Percentiles rank a stretch among this genome's conserved stretches.
These are phyloP conservation scores for Hydrochoerus hydrochaeris DNA, from an alignment of 2,113 vertebrate species.

Conservation along the genomic window DNA sequence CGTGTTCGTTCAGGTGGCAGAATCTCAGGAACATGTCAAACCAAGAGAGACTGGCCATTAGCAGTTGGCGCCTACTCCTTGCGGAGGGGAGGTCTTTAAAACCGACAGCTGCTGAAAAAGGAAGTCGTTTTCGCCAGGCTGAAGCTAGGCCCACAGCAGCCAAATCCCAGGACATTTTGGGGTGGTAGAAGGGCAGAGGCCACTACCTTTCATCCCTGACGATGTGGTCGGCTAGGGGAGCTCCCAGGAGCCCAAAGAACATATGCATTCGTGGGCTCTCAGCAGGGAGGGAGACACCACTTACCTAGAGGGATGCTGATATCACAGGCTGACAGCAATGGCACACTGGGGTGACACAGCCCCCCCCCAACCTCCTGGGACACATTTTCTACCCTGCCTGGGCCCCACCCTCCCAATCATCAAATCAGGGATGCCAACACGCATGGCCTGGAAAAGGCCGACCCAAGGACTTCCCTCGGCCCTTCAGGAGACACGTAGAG, in stretches of 20 bases:
- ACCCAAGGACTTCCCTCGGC: not conserved
- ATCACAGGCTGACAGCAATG: accelerated
- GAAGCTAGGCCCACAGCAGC: too few relatives aligned
- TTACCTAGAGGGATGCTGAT: too few relatives aligned
- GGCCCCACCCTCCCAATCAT: not conserved
- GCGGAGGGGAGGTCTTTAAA: not conserved
- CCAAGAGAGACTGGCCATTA: accelerated
- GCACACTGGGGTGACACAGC: accelerated
- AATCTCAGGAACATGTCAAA: accelerated
- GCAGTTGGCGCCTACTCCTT: accelerated
- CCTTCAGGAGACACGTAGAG: not conserved
- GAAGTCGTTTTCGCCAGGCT: accelerated
- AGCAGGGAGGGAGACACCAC: not conserved
- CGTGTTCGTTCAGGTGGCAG: not conserved
- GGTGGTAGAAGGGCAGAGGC: accelerated
- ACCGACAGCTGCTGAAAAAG: accelerated
- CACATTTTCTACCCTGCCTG: accelerated
- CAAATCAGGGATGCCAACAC: not conserved
- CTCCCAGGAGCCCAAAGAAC: not conserved
- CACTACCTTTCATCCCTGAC: accelerated
- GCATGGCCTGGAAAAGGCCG: not conserved
- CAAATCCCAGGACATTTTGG: accelerated
- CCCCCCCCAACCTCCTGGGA: accelerated
- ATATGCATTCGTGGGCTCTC: accelerated
- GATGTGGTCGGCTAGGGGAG: not conserved